Conservation (phyloP, 1,140 invertebrate genomes). For the Drosophila carrolli region DNA sequence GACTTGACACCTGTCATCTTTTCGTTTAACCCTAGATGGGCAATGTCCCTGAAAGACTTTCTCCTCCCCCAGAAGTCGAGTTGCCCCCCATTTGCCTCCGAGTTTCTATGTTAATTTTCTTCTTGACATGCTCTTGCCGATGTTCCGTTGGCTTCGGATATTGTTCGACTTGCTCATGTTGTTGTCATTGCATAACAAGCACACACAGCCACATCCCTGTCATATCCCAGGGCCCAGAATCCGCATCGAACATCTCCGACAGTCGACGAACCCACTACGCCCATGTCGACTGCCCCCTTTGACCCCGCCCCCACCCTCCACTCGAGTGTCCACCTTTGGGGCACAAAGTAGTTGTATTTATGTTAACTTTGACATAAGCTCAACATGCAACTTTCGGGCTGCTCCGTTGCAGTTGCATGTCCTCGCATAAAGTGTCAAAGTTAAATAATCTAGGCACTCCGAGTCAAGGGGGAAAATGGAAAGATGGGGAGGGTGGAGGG, state of each 20-base stretch:
- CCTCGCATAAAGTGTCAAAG: conserved; percentile 74
- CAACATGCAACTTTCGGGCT: conserved; percentile 72
- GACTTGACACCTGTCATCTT: conserved; percentile 80
- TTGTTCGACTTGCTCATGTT: conserved; percentile 34
- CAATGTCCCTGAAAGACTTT: not conserved
- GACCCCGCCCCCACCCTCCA: not conserved
- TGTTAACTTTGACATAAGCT: conserved; percentile 81
- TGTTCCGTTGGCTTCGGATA: conserved; percentile 19
- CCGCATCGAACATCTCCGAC: conserved; percentile 3
- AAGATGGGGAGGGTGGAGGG: not conserved
- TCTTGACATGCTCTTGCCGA: conserved; percentile 45
- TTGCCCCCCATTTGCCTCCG: not conserved
- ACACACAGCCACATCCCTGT: conserved; percentile 24
- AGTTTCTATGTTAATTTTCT: conserved; percentile 60
- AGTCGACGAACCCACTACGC: conserved; percentile 26
- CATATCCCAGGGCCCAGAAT: conserved; percentile 48
- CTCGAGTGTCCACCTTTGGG: conserved; percentile 32
- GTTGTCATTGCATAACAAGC: conserved; percentile 48
- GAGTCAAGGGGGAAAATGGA: not conserved
- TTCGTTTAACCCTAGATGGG: conserved; percentile 63
- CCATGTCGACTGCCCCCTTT: conserved; percentile 20
- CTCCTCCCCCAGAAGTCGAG: not conserved
- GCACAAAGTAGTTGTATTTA: conserved; percentile 78
- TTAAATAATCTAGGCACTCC: conserved; percentile 67
- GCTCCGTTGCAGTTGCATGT: conserved; percentile 66